These are phyloP conservation scores for Benitochromis conjunctus DNA, from an alignment of 2,113 vertebrate species.

Conservation along the genomic window DNA sequence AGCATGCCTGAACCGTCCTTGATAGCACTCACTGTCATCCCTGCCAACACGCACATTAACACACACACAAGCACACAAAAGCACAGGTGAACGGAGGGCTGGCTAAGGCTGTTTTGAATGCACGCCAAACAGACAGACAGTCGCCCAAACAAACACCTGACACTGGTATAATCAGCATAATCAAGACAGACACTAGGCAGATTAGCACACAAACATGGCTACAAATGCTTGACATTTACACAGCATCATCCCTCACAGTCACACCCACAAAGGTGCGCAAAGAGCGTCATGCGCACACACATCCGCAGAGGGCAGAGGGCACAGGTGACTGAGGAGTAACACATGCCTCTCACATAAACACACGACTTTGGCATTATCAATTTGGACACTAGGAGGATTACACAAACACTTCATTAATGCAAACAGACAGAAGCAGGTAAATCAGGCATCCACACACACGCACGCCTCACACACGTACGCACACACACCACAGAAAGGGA, in stretches of 20 bases:
- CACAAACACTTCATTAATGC: conserved; percentile 53
- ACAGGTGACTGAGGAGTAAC: conserved; percentile 46
- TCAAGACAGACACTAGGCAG: conserved; percentile 65
- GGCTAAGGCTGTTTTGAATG: conserved; percentile 46
- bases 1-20: conserved; percentile 92
- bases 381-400: conserved; percentile 55
- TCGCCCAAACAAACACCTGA: conserved; percentile 64
- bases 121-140: conserved; percentile 57
- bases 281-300: background rate
- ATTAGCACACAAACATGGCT: conserved; percentile 60
- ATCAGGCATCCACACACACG: background rate
- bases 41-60: conserved; percentile 67
- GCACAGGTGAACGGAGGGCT: conserved; percentile 53
- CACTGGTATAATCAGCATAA: conserved; percentile 61
- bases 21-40: conserved; percentile 92
- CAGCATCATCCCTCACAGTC: conserved; percentile 20
- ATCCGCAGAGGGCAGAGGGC: conserved; percentile 22
- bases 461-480: background rate
- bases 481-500: conserved; percentile 11
- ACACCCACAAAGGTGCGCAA: conserved; percentile 6
- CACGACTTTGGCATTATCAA: conserved; percentile 47
- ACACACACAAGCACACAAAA: conserved; percentile 32
- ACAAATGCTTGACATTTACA: conserved; percentile 60
- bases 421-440: conserved; percentile 51
- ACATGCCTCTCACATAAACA: conserved; percentile 47